phyloP scores from a whole-genome alignment of 2,888 invertebrate species.

The Smittia sp. region DNA sequence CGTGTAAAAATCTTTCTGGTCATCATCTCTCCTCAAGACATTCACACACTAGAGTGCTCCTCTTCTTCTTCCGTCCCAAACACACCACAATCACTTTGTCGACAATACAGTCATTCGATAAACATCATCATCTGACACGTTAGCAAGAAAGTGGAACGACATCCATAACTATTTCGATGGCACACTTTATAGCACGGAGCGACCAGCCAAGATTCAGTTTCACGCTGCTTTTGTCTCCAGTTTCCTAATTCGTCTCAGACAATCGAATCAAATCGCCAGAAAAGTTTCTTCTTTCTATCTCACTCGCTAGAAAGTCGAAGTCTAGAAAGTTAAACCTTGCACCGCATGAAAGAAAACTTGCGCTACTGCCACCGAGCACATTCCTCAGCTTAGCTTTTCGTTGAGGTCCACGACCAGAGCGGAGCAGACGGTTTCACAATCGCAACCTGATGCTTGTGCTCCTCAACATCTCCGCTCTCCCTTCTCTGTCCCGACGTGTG shows the following conservation, averaged over 20 bases:
- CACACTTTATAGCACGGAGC: not conserved
- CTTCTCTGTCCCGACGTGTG: slow-evolving; percentile 18
- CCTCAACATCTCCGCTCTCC: not conserved
- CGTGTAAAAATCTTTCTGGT: slow-evolving; percentile 18
- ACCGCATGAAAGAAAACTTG: too few species aligned
- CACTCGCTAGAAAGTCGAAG: too few species aligned
- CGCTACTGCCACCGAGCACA: not conserved
- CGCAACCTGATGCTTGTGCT: not conserved
- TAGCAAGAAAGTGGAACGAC: slow-evolving; percentile 31
- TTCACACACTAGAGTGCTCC: not conserved
- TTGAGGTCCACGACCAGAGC: not conserved
- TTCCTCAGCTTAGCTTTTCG: not conserved
- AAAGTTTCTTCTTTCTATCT: too few species aligned
- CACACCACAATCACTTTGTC: not conserved
- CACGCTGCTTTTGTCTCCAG: slow-evolving; percentile 5
- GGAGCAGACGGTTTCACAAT: slow-evolving; percentile 7
- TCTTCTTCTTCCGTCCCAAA: not conserved
- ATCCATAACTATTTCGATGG: not conserved
- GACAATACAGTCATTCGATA: slow-evolving; percentile 10
- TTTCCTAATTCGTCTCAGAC: not conserved
- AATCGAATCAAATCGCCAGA: too few species aligned
- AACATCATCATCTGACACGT: slow-evolving; percentile 38
- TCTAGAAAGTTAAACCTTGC: too few species aligned
- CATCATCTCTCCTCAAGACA: slow-evolving; percentile 9
- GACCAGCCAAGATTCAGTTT: not conserved